Evolutionary conservation across 2,797 vertebrate species (phyloP).

Genomic region (Malacoctenus gilli): DNA sequence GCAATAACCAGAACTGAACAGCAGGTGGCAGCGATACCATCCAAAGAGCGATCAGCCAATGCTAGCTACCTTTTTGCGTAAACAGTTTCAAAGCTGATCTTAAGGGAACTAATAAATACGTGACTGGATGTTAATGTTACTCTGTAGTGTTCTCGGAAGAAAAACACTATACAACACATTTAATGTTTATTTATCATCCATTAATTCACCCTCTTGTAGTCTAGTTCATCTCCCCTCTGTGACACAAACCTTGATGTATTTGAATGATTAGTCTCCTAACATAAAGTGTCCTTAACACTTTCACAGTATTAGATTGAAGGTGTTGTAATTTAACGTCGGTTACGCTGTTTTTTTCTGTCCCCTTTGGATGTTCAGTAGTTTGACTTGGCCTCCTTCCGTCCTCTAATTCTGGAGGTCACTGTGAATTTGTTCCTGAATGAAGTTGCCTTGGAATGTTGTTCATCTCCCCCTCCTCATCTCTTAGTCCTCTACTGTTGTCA

Average conservation of each 20-base stretch:
- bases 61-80: too few relatives aligned
- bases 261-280: conserved; percentile 64
- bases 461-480: conserved; percentile 78
- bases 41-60: too few relatives aligned
- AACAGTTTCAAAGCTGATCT: too few relatives aligned
- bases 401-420: conserved; percentile 64
- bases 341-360: conserved; percentile 12
- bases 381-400: conserved; percentile 48
- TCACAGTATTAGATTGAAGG: conserved; percentile 22
- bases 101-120: not conserved
- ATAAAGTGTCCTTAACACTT: conserved; percentile 65
- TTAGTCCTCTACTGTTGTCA: conserved; percentile 78
- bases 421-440: conserved; percentile 55
- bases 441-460: conserved; percentile 75
- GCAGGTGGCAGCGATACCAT: too few relatives aligned
- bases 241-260: conserved; percentile 19
- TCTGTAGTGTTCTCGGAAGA: too few relatives aligned
- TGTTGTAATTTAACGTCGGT: conserved; percentile 30
- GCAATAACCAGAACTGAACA: too few relatives aligned
- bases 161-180: conserved; percentile 11
- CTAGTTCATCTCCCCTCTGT: conserved; percentile 30
- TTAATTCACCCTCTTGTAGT: too few relatives aligned
- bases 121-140: not conserved
- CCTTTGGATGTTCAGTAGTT: conserved; percentile 43
- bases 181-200: conserved; percentile 28